Conservation (phyloP, 2,797 vertebrate species). For the Synanceia verrucosa region DNA sequence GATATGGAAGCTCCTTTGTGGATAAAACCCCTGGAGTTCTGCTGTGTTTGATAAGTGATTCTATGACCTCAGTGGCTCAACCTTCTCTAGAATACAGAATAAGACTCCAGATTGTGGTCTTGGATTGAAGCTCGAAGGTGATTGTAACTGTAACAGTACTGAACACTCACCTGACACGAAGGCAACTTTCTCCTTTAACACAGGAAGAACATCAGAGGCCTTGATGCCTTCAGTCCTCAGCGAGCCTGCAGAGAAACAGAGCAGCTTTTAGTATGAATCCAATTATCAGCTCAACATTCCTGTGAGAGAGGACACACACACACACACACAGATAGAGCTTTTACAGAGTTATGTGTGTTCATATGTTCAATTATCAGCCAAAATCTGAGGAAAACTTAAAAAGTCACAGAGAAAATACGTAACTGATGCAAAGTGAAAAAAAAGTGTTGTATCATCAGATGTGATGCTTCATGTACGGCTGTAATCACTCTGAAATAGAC, state of each 20-base stretch:
- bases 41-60: background rate
- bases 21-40: background rate
- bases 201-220: conserved; percentile 94
- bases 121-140: background rate
- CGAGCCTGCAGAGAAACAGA: conserved; percentile 83
- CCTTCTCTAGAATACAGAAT: background rate
- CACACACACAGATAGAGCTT: background rate
- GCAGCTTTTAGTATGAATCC: conserved; percentile 68
- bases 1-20: background rate
- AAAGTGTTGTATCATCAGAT: no score
- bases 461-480: no score
- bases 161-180: conserved; percentile 93
- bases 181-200: conserved; percentile 97
- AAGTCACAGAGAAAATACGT: no score
- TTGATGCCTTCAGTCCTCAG: conserved; percentile 94
- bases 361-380: no score
- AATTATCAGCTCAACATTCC: conserved; percentile 81
- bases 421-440: no score
- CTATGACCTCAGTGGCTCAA: background rate
- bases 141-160: background rate
- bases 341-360: background rate
- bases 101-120: background rate
- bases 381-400: no score
- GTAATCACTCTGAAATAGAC: no score
- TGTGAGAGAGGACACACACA: conserved; percentile 15